These are phyloP conservation scores for Otus sunia DNA, from an alignment of 2,113 vertebrate species.

Conservation along the genomic window DNA sequence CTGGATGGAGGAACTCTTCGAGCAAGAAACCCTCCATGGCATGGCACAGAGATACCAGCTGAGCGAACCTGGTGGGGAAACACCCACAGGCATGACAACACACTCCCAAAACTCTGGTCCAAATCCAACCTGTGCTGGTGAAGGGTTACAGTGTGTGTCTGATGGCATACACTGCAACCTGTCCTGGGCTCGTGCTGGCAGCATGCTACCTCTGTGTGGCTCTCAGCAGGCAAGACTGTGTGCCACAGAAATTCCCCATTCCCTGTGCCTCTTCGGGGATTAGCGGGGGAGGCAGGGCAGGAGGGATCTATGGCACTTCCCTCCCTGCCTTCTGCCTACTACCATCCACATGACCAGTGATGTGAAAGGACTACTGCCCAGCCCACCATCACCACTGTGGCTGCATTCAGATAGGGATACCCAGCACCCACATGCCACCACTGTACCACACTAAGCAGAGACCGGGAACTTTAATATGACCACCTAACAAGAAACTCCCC, in stretches of 20 bases:
- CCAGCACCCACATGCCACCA: fast-evolving
- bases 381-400: background rate
- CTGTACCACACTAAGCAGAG: background rate
- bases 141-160: background rate
- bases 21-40: background rate
- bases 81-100: background rate
- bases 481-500: background rate
- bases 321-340: background rate
- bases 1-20: background rate
- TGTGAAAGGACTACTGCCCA: background rate
- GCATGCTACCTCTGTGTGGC: background rate
- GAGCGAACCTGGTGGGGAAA: background rate
- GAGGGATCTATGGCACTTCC: background rate
- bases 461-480: background rate
- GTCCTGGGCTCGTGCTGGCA: fast-evolving
- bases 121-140: background rate
- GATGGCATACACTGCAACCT: too few species aligned
- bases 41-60: background rate
- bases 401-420: background rate
- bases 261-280: background rate
- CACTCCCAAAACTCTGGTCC: background rate
- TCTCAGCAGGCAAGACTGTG: background rate
- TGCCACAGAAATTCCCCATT: background rate
- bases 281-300: background rate
- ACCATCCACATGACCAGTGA: background rate